These are phyloP conservation scores for Manacus vitellinus DNA, from an alignment of 2,113 vertebrate genomes.

Conservation along the genomic window DNA sequence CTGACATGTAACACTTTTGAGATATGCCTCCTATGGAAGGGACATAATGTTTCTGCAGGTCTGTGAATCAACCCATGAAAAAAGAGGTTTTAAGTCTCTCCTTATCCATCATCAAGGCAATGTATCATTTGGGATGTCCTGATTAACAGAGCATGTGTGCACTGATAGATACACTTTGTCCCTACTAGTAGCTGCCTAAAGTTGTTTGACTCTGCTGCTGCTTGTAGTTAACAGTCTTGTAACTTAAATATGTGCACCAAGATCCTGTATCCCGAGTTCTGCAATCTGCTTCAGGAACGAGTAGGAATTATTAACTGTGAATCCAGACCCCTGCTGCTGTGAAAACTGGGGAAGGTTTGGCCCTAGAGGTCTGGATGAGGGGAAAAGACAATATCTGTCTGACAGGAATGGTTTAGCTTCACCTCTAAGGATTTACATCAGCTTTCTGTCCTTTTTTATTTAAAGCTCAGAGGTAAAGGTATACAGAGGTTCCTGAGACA, in stretches of 20 bases:
- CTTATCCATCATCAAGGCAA: not conserved
- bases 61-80: not conserved
- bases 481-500: not conserved
- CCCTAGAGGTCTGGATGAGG: not conserved
- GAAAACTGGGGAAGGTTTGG: not conserved
- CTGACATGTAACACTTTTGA: conserved; percentile 18
- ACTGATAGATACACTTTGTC: not conserved
- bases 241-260: not conserved
- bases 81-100: not conserved
- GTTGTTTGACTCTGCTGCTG: not conserved
- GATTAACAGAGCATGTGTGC: not conserved
- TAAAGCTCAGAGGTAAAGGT: not conserved
- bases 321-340: not conserved
- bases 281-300: not conserved
- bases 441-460: not conserved
- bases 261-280: not conserved
- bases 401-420: not conserved
- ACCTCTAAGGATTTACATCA: not conserved
- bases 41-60: not conserved
- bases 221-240: not conserved
- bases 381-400: not conserved
- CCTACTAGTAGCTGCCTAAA: not conserved
- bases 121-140: not conserved
- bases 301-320: not conserved
- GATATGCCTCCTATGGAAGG: not conserved